These are phyloP conservation scores for Illadopsis cleaveri DNA, from an alignment of 2,113 vertebrate genomes.

Conservation along the genomic window DNA sequence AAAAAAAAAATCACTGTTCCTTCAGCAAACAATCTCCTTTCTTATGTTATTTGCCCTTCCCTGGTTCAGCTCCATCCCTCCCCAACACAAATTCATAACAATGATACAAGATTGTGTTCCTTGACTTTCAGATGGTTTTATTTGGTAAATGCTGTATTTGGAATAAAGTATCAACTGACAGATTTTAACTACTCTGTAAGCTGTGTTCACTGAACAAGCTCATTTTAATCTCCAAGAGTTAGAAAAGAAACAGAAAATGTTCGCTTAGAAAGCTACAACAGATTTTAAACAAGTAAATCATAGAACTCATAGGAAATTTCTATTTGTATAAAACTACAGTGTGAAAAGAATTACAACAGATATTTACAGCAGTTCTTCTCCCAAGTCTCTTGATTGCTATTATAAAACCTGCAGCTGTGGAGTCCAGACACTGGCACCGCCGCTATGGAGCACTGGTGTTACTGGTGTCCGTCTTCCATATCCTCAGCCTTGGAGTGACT, in stretches of 20 bases:
- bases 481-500: not conserved
- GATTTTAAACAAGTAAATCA: not conserved
- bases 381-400: not conserved
- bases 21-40: not conserved
- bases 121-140: not conserved
- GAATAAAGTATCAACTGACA: not conserved
- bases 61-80: not conserved
- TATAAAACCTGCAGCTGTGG: not conserved
- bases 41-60: not conserved
- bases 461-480: not conserved
- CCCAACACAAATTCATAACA: not conserved
- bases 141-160: not conserved
- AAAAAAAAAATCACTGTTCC: not conserved
- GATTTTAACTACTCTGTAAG: not conserved
- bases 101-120: not conserved
- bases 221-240: not conserved
- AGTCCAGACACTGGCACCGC: not conserved
- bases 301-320: not conserved
- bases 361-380: not conserved
- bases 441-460: not conserved
- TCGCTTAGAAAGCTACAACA: not conserved
- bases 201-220: constrained; percentile 12
- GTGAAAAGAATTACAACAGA: not conserved
- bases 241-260: not conserved
- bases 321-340: not conserved